Base-by-base conservation (phyloP, 37 sponge, comb jelly and placozoan species). In the Ephydatia muelleri region DNA sequence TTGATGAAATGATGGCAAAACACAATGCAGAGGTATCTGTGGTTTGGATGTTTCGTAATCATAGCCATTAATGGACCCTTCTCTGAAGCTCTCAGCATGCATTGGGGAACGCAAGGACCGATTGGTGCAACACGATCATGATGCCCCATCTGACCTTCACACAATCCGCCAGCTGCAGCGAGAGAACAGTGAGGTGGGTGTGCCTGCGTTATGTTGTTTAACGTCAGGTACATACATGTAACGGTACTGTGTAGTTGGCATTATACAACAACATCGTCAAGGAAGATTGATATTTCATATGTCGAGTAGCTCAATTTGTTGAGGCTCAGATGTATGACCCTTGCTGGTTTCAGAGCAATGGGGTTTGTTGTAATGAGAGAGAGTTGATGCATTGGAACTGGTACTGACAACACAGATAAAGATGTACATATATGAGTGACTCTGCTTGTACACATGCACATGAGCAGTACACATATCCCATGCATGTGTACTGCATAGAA, bases 161-260 rank as follows among this genome's bases (percentile, higher is more conserved):
- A 80, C 71, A 69, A 81, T 85, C 27, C 80, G 93, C 49, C 83
- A 84, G 68, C 79, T 92, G 16, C 89, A 92, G 83, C 48, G 86
- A 38, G 82, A 85, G 29, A 85, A 85, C 65, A 77, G 39, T 8
- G 83, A 86, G 67, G 91, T 91, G 67, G 34, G 67, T 87, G 6
- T 76, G 68, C 65, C 5, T 66, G 69, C 5, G 23, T 49, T n/a
- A 13, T 21, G 12, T 73, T 4, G 47, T 4, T 43, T 4, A 8
- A 43, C 6, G 4, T 11, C 47, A 43, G 4, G 8, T 43, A 43
- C 8, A 8, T 43, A 43, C 47, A 43, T 43, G 8, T n/a, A n/a
- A n/a, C n/a, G n/a, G n/a, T n/a, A n/a, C n/a, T n/a, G n/a, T n/a
- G n/a, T n/a, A n/a, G n/a, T n/a, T n/a, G n/a, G n/a, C n/a, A n/a